Percentiles rank a stretch among this genome's conserved stretches.
phyloP scores from a whole-genome alignment of 2,888 invertebrate genomes.

The Xanthorhoe designata region DNA sequence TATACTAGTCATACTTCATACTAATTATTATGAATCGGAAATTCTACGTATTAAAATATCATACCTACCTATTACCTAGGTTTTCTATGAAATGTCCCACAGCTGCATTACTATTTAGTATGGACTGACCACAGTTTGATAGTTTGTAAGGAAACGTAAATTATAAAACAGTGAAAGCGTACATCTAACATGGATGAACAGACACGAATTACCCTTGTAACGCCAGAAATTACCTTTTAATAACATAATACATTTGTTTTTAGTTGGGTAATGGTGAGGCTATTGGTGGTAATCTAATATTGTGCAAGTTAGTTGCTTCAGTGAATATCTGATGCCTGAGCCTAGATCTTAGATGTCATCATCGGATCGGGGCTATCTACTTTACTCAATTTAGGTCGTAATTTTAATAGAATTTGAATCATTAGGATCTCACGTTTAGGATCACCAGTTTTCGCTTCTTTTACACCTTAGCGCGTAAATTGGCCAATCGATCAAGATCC shows the following conservation, averaged over 20 bases:
- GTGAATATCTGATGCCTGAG: background rate
- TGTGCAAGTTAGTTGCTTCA: background rate
- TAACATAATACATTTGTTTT: slow-evolving; percentile 25
- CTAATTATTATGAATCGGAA: too few species aligned
- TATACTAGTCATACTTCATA: too few species aligned
- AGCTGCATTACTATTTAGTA: slow-evolving; percentile 3
- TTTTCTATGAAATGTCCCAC: background rate
- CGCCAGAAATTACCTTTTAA: slow-evolving; percentile 30
- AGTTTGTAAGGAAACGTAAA: slow-evolving; percentile 21
- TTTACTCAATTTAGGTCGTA: too few species aligned
- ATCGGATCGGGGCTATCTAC: too few species aligned
- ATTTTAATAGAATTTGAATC: too few species aligned
- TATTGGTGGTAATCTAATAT: background rate
- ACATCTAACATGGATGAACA: slow-evolving; percentile 25
- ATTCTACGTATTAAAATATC: too few species aligned
- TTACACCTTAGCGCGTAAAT: too few species aligned
- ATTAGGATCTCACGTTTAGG: too few species aligned
- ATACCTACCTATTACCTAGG: background rate
- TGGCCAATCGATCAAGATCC: too few species aligned
- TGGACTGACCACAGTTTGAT: slow-evolving; percentile 2
- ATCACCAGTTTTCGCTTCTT: too few species aligned
- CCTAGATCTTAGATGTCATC: too few species aligned
- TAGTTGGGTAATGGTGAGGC: slow-evolving; percentile 6
- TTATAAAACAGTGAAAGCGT: slow-evolving; percentile 35
- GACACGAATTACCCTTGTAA: slow-evolving; percentile 28